Evolutionary conservation across 2,888 invertebrate genomes (phyloP), one percentile per base, ranked within the genome.

Genomic region (Harpagoxenus sublaevis): DNA sequence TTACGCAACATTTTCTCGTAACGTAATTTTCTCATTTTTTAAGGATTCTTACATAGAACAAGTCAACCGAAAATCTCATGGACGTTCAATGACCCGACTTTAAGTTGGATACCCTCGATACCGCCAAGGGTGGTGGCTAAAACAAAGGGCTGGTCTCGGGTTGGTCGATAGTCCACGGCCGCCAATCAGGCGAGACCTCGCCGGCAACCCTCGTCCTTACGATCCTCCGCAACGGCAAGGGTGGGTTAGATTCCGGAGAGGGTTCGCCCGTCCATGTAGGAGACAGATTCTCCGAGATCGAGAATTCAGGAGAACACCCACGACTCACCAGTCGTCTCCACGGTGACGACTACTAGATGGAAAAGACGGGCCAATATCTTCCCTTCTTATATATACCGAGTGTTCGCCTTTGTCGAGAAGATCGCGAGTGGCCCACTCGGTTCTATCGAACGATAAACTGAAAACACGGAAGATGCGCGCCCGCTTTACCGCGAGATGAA

Each of bases 151-250:
- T 88, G 94, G 92, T 93, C 93, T 93, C 92, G 92, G 94, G 94
- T 94, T 95, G 95, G 95, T 95, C 95, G 95, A 95, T 95, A 95
- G 94, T 94, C 93, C 92, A 91, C 92, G 89, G 92, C 93, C 94
- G 94, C 95, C 95, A 95, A 95, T 95, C 94, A 93, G 94, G 93
- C 94, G 94, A 94, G 94, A 93, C 91, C 90, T 89, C 86, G 91
- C 88, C 85, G 85, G 89, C 90, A 91, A 91, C 91, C 92, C 92
- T 92, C 92, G 92, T 90, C 91, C 89, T 91, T 91, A 92, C 92
- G 89, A 92, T 88, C 91, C 92, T 91, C 91, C 90, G 87, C 86
- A 82, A 86, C 86, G 85, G 35, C 81, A 84, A 90, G 91, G 89
- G 90, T 87, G 87, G 90, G 86, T 88, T 89, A 87, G 84, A 89